Evolutionary conservation across 2,797 vertebrate species (phyloP).

Genomic region (Lycodopsis pacificus): DNA sequence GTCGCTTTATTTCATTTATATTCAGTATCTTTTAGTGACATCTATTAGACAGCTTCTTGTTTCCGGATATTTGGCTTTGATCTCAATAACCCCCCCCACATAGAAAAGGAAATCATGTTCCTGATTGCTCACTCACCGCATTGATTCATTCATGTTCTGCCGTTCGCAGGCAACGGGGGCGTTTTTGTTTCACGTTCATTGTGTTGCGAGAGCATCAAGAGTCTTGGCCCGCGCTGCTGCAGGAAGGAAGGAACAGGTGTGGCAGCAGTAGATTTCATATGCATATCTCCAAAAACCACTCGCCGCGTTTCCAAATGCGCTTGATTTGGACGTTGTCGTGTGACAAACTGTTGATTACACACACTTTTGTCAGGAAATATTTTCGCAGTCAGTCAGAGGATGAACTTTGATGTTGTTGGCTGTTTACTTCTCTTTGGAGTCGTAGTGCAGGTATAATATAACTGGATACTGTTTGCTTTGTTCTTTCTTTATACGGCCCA

Average conservation of each 20-base stretch:
- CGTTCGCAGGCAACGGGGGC: conserved; percentile 32
- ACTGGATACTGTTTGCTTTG: conserved; percentile 9
- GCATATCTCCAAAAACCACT: conserved; percentile 61
- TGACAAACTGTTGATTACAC: conserved; percentile 43
- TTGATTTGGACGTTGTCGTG: conserved; percentile 33
- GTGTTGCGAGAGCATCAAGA: conserved; percentile 61
- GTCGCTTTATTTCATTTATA: background rate
- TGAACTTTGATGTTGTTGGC: background rate
- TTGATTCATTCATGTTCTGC: conserved; percentile 47
- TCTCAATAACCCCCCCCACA: background rate
- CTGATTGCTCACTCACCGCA: background rate
- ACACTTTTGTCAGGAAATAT: conserved; percentile 14
- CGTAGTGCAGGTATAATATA: background rate
- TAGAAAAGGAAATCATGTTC: background rate
- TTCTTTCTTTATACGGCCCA: conserved; percentile 16
- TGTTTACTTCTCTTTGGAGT: background rate
- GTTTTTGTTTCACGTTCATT: conserved; percentile 42
- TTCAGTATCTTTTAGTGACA: background rate
- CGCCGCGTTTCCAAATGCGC: conserved; percentile 32
- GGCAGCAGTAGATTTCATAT: conserved; percentile 63
- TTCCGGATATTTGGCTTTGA: background rate
- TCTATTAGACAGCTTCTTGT: background rate
- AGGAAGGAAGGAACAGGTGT: conserved; percentile 87
- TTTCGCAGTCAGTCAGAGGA: conserved; percentile 7
- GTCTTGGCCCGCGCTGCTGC: conserved; percentile 40